These are phyloP conservation scores for Cryptoprocta ferox DNA, from an alignment of 2,797 vertebrate genomes.

Conservation along the genomic window DNA sequence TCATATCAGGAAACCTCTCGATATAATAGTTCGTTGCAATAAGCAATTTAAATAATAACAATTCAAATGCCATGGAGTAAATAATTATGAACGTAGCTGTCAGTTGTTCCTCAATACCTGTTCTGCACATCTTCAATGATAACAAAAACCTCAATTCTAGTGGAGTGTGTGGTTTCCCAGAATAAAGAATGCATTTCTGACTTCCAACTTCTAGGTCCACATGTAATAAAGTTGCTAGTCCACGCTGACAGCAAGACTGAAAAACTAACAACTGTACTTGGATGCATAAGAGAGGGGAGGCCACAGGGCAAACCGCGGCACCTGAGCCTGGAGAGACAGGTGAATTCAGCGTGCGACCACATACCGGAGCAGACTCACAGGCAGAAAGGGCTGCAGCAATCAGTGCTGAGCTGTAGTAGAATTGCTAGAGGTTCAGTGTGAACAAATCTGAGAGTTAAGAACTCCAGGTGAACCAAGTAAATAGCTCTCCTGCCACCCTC, in stretches of 20 bases:
- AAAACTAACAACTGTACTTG: neutral
- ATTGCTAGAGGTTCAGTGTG: neutral
- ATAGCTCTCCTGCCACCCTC: too few relatives aligned
- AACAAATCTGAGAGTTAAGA: neutral
- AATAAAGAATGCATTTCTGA: neutral
- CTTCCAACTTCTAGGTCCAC: neutral
- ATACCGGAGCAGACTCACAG: neutral
- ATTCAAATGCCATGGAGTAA: neutral
- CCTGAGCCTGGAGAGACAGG: neutral
- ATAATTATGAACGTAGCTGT: neutral
- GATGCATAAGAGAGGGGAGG: neutral
- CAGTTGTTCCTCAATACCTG: neutral
- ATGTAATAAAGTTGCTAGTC: neutral
- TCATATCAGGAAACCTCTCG: neutral
- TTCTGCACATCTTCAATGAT: neutral
- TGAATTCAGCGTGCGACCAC: too few relatives aligned
- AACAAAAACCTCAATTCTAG: neutral
- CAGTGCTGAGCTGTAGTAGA: neutral
- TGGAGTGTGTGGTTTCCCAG: neutral
- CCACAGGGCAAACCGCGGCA: neutral
- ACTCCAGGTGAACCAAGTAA: neutral
- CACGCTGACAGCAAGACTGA: neutral
- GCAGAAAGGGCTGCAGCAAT: neutral
- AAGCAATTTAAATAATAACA: neutral
- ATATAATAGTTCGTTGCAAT: neutral